Evolutionary conservation across 2,113 vertebrate genomes (phyloP), one percentile per base, ranked within the genome.

Genomic region (Aldabrachelys gigantea): DNA sequence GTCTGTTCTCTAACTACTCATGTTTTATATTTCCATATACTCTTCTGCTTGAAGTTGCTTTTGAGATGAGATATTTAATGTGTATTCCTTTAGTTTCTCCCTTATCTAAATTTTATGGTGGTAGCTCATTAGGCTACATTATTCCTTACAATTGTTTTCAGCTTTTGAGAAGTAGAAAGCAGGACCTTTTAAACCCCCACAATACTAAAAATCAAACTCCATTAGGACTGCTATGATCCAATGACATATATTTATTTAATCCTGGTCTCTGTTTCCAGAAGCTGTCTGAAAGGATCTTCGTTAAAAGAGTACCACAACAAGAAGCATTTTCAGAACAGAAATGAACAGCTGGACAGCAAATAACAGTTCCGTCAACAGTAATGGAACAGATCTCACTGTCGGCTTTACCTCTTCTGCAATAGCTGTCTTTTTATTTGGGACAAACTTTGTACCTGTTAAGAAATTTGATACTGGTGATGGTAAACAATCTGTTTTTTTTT

Each of bases 361-460:
- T 24, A 14, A 62, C 79, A n/a, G 85, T 91, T 80, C 52, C 86
- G 96, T 97, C 87, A 89, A 1, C 89, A 96, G 6, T 82, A 98
- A 97, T 38, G 94, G 85, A 81, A 98, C 98, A 56, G 95, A 98
- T 81, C 96, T 99, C 2, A 95, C 93, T 14, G 95, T 97, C 53
- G 99, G 99, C 24, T 98, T 99, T 80, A 24, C 97, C 21, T 98
- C 98, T 27, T 99, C 98, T n/a, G 13, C 96, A 31, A 38, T 98
- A 84, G 98, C 99, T 14, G 96, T 99, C 29, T 31, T 99, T 80
- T 94, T 99, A 0, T 99, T 98, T 92, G 99, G 99, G n/a, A 99
- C 98, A 97, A 99, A 98, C 72, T 98, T 99, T 91, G 99, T 99
- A 47, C 99, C 99, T 17, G 96, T 99, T 38, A 99, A 99, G 97